Conservation (phyloP, 1,140 invertebrate species). For the Anthonomus grandis region DNA sequence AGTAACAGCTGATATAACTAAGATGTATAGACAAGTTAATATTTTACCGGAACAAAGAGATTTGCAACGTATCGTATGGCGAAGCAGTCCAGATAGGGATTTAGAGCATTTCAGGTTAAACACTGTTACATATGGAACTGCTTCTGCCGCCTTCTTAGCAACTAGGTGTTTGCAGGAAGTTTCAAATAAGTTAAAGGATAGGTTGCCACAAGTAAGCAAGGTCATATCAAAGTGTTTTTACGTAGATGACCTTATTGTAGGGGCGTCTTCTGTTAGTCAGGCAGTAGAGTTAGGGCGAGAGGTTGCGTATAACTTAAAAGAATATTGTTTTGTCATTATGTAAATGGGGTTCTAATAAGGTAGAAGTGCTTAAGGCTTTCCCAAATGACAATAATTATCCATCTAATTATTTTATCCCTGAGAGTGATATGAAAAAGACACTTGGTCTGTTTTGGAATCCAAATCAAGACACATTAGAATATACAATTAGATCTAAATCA, state of each 20-base stretch:
- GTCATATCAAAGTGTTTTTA: conserved; percentile 37
- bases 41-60: conserved; percentile 33
- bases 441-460: neutral
- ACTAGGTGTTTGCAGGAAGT: conserved; percentile 30
- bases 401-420: neutral
- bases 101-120: conserved; percentile 37
- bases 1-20: conserved; percentile 43
- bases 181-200: conserved; percentile 12
- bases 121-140: conserved; percentile 46
- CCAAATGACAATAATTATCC: no score
- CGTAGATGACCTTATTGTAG: conserved; percentile 38
- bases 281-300: neutral
- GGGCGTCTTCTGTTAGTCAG: conserved; percentile 21
- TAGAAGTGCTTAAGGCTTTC: neutral
- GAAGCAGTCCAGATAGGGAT: conserved; percentile 21
- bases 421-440: neutral
- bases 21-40: conserved; percentile 48
- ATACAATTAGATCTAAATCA: conserved; percentile 20
- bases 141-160: conserved; percentile 38
- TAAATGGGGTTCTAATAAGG: neutral
- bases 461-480: neutral
- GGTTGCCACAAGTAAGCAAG: conserved; percentile 19
- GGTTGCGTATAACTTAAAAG: conserved; percentile 27
- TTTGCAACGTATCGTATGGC: conserved; percentile 47
- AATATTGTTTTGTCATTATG: conserved; percentile 17